Percentiles rank a stretch among this genome's conserved stretches.
Evolutionary conservation across 2,888 invertebrate species (phyloP).

Genomic region (Noctua janthe): DNA sequence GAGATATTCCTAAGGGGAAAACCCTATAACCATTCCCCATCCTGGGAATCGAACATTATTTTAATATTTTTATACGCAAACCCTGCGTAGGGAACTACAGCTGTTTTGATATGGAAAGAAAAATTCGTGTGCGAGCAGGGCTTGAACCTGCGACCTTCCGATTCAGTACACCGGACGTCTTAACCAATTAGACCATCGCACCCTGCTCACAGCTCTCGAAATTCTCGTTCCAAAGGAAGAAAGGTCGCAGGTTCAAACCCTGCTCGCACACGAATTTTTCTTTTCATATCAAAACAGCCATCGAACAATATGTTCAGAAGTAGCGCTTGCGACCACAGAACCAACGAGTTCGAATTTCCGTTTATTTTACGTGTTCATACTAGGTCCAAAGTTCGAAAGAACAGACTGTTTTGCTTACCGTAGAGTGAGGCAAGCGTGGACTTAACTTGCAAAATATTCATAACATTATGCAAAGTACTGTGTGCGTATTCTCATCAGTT

Average conservation of each 20-base stretch:
- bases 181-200: too few relatives aligned
- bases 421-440: neutral
- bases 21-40: neutral
- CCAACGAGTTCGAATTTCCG: neutral
- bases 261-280: too few relatives aligned
- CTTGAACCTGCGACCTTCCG: too few relatives aligned
- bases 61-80: too few relatives aligned
- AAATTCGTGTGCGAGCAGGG: too few relatives aligned
- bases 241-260: too few relatives aligned
- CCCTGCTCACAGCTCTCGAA: too few relatives aligned
- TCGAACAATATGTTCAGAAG: neutral
- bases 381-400: neutral
- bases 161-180: too few relatives aligned
- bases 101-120: too few relatives aligned
- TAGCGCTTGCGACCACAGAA: neutral
- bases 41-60: neutral
- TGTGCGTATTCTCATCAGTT: conserved; percentile 19
- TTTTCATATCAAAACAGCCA: too few relatives aligned
- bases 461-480: conserved; percentile 45
- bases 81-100: too few relatives aligned
- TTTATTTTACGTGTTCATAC: neutral
- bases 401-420: conserved; percentile 31
- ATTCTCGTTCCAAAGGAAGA: too few relatives aligned
- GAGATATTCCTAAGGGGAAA: neutral
- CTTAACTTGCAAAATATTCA: conserved; percentile 47